Evolutionary conservation across 2,113 vertebrate genomes (phyloP).

Genomic region (Naja naja): DNA sequence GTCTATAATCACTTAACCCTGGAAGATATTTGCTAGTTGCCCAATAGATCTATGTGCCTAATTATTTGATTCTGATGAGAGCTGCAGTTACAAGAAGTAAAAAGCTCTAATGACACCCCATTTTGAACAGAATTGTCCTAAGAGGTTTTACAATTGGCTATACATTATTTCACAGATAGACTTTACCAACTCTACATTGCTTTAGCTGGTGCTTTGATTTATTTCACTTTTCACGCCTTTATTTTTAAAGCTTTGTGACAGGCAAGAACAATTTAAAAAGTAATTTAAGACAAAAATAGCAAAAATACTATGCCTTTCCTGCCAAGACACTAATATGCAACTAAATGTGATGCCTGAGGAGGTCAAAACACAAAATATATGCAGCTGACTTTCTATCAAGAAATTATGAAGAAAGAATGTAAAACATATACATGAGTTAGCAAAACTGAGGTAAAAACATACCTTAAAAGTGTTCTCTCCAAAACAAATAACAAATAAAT

Average conservation of each 20-base stretch:
- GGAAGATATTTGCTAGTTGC: background rate
- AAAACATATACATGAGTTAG: background rate
- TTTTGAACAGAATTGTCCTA: background rate
- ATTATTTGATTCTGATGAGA: background rate
- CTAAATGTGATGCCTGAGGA: background rate
- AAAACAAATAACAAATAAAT: background rate
- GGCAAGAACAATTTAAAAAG: slow-evolving; percentile 11
- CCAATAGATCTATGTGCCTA: background rate
- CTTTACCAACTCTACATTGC: background rate
- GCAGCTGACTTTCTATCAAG: background rate
- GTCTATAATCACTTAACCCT: background rate
- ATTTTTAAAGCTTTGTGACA: slow-evolving; percentile 3
- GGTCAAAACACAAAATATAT: background rate
- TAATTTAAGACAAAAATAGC: background rate
- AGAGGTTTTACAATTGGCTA: background rate
- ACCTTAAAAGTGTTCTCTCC: background rate
- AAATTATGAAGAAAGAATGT: background rate
- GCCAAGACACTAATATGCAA: background rate
- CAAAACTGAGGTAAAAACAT: background rate
- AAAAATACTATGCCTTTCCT: background rate
- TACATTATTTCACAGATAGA: slow-evolving; percentile 9
- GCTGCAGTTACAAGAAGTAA: background rate
- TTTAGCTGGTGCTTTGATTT: background rate
- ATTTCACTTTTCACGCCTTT: slow-evolving; percentile 19
- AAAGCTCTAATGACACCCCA: background rate